Percentiles rank a stretch among this genome's conserved stretches.
These are phyloP conservation scores for Dryobotodes eremita DNA, from an alignment of 2,888 invertebrate genomes.

Conservation along the genomic window DNA sequence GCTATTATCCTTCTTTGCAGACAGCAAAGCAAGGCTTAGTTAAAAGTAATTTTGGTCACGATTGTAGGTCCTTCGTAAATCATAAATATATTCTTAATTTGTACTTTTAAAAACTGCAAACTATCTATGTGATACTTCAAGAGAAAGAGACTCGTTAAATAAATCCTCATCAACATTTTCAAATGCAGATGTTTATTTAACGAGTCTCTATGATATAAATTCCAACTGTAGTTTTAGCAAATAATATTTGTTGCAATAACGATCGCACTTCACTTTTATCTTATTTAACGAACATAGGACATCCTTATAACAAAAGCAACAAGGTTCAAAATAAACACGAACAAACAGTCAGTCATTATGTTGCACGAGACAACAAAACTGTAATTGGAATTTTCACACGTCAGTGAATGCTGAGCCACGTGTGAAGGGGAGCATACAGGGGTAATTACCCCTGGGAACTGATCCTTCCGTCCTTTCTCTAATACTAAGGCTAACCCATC, in stretches of 20 bases:
- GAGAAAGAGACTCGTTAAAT: conserved; percentile 9
- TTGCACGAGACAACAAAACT: conserved; percentile 5
- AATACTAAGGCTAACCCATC: not conserved
- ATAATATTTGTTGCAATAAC: not conserved
- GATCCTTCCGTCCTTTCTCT: conserved; percentile 16
- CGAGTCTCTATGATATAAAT: not conserved
- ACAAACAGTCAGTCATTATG: not conserved
- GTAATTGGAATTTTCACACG: conserved; percentile 38
- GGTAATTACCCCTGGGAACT: conserved; percentile 36
- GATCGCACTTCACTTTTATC: not conserved
- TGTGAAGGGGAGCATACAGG: conserved; percentile 10
- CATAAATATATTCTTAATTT: not conserved
- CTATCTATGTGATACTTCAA: not conserved
- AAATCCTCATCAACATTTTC: conserved; percentile 12
- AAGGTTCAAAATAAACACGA: not conserved
- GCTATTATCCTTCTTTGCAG: not conserved
- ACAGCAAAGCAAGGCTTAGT: not conserved
- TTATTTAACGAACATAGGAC: too few relatives aligned
- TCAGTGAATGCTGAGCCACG: conserved; percentile 4
- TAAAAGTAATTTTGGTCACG: not conserved
- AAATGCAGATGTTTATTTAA: not conserved
- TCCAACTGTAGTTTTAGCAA: not conserved
- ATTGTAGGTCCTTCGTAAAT: not conserved
- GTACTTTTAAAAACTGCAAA: not conserved
- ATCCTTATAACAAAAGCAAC: not conserved